A percentile compares a stretch with the other conserved stretches of the same genome.
Conservation (phyloP, 2,113 vertebrate species). For the Butorides virescens region DNA sequence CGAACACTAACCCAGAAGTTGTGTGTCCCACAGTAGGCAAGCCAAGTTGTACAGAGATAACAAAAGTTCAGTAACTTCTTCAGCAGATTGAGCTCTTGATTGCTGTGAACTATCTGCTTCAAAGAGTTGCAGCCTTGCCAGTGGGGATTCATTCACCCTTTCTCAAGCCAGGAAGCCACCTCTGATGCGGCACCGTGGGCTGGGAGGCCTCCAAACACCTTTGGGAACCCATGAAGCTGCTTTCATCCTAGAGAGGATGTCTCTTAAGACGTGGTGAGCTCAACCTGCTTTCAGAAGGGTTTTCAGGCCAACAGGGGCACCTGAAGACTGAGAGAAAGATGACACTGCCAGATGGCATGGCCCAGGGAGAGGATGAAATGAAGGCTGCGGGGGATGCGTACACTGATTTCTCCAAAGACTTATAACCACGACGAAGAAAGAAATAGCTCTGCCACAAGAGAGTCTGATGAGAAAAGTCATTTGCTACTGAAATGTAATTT, state of each 20-base stretch:
- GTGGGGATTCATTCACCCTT: not conserved
- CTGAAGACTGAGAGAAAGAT: constrained; percentile 27
- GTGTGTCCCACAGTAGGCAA: not conserved
- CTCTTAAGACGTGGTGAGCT: not conserved
- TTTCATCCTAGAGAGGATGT: not conserved
- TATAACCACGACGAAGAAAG: constrained; percentile 33
- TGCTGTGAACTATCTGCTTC: constrained; percentile 3
- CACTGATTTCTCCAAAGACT: constrained; percentile 54
- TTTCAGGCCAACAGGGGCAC: constrained; percentile 29
- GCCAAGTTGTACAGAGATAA: not conserved
- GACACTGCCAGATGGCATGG: not conserved
- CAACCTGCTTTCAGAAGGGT: not conserved
- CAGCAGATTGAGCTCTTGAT: constrained; percentile 41
- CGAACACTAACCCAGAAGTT: not conserved
- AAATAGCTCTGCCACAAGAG: constrained; percentile 63
- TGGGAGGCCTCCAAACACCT: not conserved
- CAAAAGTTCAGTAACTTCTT: constrained; percentile 41
- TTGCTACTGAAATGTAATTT: constrained; percentile 50
- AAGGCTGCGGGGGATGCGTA: constrained; percentile 18
- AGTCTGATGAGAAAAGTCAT: constrained; percentile 52
- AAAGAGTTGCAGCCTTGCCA: not conserved
- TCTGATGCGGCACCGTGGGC: not conserved
- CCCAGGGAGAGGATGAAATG: constrained; percentile 33
- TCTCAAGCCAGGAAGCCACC: not conserved
- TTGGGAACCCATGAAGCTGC: not conserved